Evolutionary conservation across 2,888 invertebrate genomes (phyloP), one percentile per base, ranked within the genome.

Genomic region (Cremastobaeus sp.): DNA sequence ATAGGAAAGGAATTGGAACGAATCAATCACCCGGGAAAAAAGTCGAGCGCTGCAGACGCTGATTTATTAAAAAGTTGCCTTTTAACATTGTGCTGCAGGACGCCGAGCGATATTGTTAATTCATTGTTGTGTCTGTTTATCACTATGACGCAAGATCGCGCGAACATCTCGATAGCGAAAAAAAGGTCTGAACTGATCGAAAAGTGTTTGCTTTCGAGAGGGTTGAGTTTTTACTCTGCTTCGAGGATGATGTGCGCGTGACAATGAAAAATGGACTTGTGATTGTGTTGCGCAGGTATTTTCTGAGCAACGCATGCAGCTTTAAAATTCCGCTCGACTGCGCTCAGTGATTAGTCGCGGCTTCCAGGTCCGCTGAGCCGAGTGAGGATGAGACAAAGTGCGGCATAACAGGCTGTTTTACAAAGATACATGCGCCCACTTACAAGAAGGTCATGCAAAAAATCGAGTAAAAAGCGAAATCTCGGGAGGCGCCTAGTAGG

Each of bases 401-500:
- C 78, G 71, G 78, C 76, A 75, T 74, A 81, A 82, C 80, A 79
- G 78, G 77, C 79, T 75, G 71, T 78, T 78, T 76, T 79, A 76
- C 77, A 76, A 54, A 76, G 71, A 74, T 78, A 79, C 77, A 78
- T 77, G 78, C 78, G 76, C 73, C 74, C 76, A 76, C 77, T 77
- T 75, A 74, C 76, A 79, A 79, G 79, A 77, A 81, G 78, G 76
- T 77, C 75, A 75, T 60, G 71, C 65, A 74, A 59, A 75, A 73
- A 76, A 64, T 12, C 57, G 69, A 68, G 70, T 59, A 54, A 65
- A 50, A 69, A 79, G 78, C 71, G 78, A 82, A 79, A 82, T 79
- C 78, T 76, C 74, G 65, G 52, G 78, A 74, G 76, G 71, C 74
- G 54, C 47, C 45, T 55, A 28, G 52, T 59, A 66, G 62, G 47